phyloP scores from a whole-genome alignment of 2,888 invertebrate species.

The Mesorhabditis spiculigera region DNA sequence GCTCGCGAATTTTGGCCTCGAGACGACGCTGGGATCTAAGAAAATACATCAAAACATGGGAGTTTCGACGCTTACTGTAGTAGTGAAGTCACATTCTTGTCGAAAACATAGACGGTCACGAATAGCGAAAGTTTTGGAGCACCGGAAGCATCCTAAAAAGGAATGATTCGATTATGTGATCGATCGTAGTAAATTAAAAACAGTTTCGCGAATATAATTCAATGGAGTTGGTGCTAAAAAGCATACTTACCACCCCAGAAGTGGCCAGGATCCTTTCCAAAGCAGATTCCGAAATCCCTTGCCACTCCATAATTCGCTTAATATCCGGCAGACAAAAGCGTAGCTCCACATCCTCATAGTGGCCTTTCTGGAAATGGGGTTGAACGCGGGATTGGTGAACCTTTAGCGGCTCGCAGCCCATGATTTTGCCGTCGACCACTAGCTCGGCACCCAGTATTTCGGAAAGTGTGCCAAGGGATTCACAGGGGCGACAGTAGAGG shows the following conservation, averaged over 20 bases:
- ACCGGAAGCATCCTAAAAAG: slow-evolving; percentile 27
- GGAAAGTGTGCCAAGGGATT: slow-evolving; percentile 28
- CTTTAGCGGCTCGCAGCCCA: slow-evolving; percentile 38
- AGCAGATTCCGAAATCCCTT: slow-evolving; percentile 35
- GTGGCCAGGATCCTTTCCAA: slow-evolving; percentile 33
- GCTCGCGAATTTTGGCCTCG: slow-evolving; percentile 28
- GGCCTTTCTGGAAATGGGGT: slow-evolving; percentile 33
- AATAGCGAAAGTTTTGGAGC: slow-evolving; percentile 35
- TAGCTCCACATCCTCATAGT: slow-evolving; percentile 51
- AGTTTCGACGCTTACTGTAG: slow-evolving; percentile 21
- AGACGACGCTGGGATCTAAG: slow-evolving; percentile 34
- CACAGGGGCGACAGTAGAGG: slow-evolving; percentile 37
- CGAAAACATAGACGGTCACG: slow-evolving; percentile 50
- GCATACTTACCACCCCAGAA: slow-evolving; percentile 21
- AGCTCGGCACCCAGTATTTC: slow-evolving; percentile 36
- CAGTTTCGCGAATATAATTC: neutral
- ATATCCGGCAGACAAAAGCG: slow-evolving; percentile 52
- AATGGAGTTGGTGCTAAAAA: neutral
- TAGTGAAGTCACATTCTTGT: slow-evolving; percentile 38
- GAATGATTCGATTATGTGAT: too few species aligned
- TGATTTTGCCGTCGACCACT: slow-evolving; percentile 36
- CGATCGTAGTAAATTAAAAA: too few species aligned
- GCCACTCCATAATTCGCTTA: slow-evolving; percentile 38
- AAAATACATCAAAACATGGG: neutral
- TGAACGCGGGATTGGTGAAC: slow-evolving; percentile 11